These are phyloP conservation scores for Norana najaformis DNA, from an alignment of 2,888 invertebrate genomes.

Conservation along the genomic window DNA sequence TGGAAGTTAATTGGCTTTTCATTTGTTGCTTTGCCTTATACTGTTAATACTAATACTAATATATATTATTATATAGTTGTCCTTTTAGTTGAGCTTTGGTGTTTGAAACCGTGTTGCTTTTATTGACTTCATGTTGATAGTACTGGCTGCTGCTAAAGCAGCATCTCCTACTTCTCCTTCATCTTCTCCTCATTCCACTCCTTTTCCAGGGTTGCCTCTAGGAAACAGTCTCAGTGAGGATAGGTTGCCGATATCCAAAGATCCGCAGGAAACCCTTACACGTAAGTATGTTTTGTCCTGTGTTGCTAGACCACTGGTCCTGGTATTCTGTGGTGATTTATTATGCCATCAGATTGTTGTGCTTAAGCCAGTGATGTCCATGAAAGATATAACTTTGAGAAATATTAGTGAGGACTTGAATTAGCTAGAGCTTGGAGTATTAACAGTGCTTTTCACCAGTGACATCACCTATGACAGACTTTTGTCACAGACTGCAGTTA, in stretches of 20 bases:
- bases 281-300: background rate
- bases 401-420: too few species aligned
- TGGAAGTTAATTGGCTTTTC: too few species aligned
- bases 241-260: background rate
- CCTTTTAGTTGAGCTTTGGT: background rate
- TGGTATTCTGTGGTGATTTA: too few species aligned
- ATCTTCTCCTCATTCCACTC: background rate
- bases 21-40: too few species aligned
- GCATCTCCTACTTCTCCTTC: background rate
- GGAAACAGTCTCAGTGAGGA: constrained; percentile 5
- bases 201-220: background rate
- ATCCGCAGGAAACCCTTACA: constrained; percentile 16
- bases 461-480: too few species aligned
- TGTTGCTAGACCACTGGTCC: background rate
- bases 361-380: too few species aligned
- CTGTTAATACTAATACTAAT: too few species aligned
- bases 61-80: background rate
- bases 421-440: too few species aligned
- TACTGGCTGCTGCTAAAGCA: background rate
- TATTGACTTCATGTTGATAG: background rate
- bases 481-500: too few species aligned
- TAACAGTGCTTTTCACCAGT: too few species aligned
- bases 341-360: too few species aligned
- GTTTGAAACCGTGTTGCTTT: background rate
- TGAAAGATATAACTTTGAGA: too few species aligned